phyloP scores from a whole-genome alignment of 92 coral and sea anemone species.

The Paramuricea clavata region DNA sequence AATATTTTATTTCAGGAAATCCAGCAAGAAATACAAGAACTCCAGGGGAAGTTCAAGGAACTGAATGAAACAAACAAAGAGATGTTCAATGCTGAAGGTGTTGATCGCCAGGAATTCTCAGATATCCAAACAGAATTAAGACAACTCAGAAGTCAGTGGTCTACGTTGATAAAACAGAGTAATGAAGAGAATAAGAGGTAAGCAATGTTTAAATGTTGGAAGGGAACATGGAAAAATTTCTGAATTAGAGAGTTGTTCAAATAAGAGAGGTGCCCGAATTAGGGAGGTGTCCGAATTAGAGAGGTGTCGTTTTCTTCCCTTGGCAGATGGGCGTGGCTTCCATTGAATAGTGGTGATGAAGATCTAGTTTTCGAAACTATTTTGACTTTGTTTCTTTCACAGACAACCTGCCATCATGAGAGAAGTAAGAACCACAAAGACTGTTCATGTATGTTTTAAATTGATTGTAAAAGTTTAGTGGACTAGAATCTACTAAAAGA shows the following conservation, averaged over 20 bases:
- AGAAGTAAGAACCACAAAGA: neutral
- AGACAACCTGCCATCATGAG: constrained; percentile 13
- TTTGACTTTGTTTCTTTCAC: neutral
- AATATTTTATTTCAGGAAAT: constrained; percentile 73
- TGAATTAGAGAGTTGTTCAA: too few relatives aligned
- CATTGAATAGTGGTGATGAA: too few relatives aligned
- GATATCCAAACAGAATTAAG: constrained; percentile 13
- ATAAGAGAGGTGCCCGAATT: too few relatives aligned
- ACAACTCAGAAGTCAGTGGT: constrained; percentile 2
- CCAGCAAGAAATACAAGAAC: constrained; percentile 77
- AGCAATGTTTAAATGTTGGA: too few relatives aligned
- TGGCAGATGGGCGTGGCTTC: too few relatives aligned
- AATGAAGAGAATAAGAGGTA: constrained; percentile 21
- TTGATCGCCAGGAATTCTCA: constrained; percentile 22
- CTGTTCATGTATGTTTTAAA: neutral
- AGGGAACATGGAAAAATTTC: too few relatives aligned
- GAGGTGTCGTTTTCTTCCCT: too few relatives aligned
- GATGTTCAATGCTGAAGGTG: constrained; percentile 67
- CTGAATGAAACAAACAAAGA: constrained; percentile 77
- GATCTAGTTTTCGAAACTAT: neutral
- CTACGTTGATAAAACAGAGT: constrained; percentile 3
- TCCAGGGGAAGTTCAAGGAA: constrained; percentile 72
- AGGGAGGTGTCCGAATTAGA: too few relatives aligned
- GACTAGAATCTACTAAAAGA: too few relatives aligned
- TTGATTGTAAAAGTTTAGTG: too few relatives aligned